These are phyloP conservation scores for Vireo altiloquus DNA, from an alignment of 2,113 vertebrate species.

Conservation along the genomic window DNA sequence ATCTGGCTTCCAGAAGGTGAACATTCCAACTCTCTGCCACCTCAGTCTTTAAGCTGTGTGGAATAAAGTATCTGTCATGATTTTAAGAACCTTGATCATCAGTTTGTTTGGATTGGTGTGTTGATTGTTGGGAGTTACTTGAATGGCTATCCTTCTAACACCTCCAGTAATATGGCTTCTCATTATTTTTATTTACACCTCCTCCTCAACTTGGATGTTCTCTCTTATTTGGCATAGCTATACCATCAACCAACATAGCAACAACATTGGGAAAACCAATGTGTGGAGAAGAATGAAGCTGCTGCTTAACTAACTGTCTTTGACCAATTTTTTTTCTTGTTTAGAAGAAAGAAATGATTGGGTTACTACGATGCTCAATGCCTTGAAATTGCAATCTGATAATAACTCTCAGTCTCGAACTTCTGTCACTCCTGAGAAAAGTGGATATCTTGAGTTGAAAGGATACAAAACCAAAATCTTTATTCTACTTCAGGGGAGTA, in stretches of 20 bases:
- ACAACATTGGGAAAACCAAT: background rate
- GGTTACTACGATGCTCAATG: slow-evolving; percentile 82
- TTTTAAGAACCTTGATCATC: background rate
- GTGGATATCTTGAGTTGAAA: slow-evolving; percentile 87
- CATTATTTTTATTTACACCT: background rate
- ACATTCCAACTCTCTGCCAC: background rate
- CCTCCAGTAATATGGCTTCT: background rate
- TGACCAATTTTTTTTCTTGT: background rate
- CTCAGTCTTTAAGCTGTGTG: background rate
- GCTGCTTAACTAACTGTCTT: background rate
- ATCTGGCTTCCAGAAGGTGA: background rate
- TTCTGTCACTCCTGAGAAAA: slow-evolving; percentile 77
- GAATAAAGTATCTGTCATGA: background rate
- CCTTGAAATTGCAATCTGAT: slow-evolving; percentile 73
- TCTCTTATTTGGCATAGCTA: background rate
- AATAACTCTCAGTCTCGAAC: slow-evolving; percentile 65
- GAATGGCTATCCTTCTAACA: background rate
- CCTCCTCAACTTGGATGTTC: background rate
- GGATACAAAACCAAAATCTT: slow-evolving; percentile 94
- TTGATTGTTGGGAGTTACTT: background rate
- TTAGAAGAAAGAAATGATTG: slow-evolving; percentile 91
- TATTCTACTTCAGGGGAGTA: slow-evolving; percentile 85
- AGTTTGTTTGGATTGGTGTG: background rate
- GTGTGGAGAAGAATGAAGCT: background rate
- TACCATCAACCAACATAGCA: background rate